Evolutionary conservation across 2,888 invertebrate genomes (phyloP).

Genomic region (Leucophenga montana): DNA sequence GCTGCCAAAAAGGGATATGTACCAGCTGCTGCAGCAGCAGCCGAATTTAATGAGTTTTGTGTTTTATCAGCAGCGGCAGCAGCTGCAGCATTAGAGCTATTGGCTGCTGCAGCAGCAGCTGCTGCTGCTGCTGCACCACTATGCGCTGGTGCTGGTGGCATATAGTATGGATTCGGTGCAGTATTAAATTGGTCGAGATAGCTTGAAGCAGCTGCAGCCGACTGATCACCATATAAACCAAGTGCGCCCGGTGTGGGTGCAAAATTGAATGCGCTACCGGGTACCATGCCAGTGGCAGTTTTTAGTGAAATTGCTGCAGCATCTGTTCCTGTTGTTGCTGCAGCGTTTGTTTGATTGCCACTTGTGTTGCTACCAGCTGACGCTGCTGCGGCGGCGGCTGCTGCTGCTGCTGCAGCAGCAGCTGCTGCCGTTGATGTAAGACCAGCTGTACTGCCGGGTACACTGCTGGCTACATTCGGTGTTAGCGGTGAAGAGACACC

Average conservation of each 20-base stretch:
- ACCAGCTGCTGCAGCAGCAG: conserved; percentile 70
- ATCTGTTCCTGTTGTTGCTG: conserved; percentile 58
- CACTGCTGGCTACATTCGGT: conserved; percentile 23
- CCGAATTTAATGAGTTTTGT: conserved; percentile 69
- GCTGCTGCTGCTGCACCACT: conserved; percentile 70
- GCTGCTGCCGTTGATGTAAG: conserved; percentile 56
- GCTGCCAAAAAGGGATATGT: conserved; percentile 79
- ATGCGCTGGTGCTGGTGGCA: conserved; percentile 74
- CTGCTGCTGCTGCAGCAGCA: conserved; percentile 56
- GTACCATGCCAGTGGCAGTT: conserved; percentile 81
- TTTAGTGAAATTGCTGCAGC: conserved; percentile 77
- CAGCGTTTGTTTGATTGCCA: conserved; percentile 31
- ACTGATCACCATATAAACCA: conserved; percentile 67
- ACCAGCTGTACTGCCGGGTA: conserved; percentile 41
- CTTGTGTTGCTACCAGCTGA: conserved; percentile 52
- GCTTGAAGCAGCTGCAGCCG: conserved; percentile 75
- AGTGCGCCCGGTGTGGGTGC: conserved; percentile 80
- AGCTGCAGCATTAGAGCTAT: conserved; percentile 45
- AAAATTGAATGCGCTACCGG: conserved; percentile 89
- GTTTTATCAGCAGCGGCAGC: conserved; percentile 71
- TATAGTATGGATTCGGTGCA: conserved; percentile 78
- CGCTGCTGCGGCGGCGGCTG: conserved; percentile 69
- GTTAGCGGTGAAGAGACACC: conserved; percentile 64
- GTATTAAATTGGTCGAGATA: conserved; percentile 81
- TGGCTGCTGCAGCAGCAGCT: conserved; percentile 59